Evolutionary conservation across 2,888 invertebrate genomes (phyloP).

Genomic region (Steinernema carpocapsae): DNA sequence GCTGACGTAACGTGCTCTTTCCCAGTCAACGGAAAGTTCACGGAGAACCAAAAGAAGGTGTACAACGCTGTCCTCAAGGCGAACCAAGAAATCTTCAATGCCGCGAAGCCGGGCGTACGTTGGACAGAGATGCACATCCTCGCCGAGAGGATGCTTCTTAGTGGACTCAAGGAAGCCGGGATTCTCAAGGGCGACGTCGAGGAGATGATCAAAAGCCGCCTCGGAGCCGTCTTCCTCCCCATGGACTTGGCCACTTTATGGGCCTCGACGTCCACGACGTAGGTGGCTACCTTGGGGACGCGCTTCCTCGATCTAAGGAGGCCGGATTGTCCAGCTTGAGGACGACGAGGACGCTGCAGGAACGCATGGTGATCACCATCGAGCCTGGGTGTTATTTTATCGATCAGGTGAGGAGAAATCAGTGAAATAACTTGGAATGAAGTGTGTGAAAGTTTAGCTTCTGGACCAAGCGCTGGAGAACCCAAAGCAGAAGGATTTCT

Average conservation of each 20-base stretch:
- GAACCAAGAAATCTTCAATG: conserved; percentile 81
- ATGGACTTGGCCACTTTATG: conserved; percentile 92
- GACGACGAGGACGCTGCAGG: conserved; percentile 77
- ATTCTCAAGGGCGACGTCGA: conserved; percentile 76
- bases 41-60: conserved; percentile 84
- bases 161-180: conserved; percentile 78
- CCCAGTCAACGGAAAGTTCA: conserved; percentile 92
- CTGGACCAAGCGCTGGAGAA: conserved; percentile 81
- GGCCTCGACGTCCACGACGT: conserved; percentile 97
- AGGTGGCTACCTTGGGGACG: conserved; percentile 81
- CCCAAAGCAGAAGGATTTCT: no score
- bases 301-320: conserved; percentile 74
- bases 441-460: no score
- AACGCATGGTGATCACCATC: conserved; percentile 86
- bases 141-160: conserved; percentile 79
- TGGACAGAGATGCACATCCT: conserved; percentile 93
- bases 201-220: conserved; percentile 74
- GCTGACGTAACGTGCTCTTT: conserved; percentile 96
- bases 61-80: conserved; percentile 84
- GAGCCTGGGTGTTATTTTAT: conserved; percentile 99
- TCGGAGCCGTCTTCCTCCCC: conserved; percentile 91
- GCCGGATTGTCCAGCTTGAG: conserved; percentile 81
- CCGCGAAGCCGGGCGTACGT: conserved; percentile 84
- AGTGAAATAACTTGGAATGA: conserved; percentile 39
- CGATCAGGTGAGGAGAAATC: conserved; percentile 72